A percentile compares a stretch with the other conserved stretches of the same genome.
Conservation (phyloP, 2,888 invertebrate species). For the Boloria euphrosyne region DNA sequence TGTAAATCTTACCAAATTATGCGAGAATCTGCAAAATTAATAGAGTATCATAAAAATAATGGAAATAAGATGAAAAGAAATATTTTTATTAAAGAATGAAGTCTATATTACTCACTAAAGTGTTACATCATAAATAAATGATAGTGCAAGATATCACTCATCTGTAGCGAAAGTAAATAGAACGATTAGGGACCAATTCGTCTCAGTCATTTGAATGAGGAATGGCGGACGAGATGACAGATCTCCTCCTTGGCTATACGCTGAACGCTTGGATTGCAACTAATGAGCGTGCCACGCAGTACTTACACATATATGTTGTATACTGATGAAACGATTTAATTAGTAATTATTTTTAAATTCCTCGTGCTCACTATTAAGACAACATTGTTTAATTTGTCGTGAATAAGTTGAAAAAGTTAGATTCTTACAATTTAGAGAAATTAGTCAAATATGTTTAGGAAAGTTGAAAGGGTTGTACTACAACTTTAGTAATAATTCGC, state of each 20-base stretch:
- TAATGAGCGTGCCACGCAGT: slow-evolving; percentile 60
- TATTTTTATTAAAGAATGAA: neutral
- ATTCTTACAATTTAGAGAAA: no score
- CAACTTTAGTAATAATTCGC: no score
- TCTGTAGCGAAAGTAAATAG: slow-evolving; percentile 28
- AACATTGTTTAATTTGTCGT: no score
- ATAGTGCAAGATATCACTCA: slow-evolving; percentile 38
- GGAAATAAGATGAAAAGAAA: no score
- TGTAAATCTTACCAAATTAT: no score
- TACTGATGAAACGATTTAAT: slow-evolving; percentile 10
- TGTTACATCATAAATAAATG: slow-evolving; percentile 16
- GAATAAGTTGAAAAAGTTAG: no score
- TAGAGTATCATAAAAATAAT: no score
- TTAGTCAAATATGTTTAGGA: no score
- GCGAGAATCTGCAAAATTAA: no score
- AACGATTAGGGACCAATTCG: slow-evolving; percentile 43
- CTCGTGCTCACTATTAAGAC: neutral
- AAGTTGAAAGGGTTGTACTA: no score
- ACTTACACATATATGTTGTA: slow-evolving; percentile 33
- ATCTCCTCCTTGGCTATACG: slow-evolving; percentile 45
- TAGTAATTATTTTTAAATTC: neutral
- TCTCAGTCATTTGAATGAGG: slow-evolving; percentile 48
- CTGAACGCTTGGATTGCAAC: slow-evolving; percentile 50
- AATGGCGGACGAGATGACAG: slow-evolving; percentile 54
- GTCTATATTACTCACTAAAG: neutral